Base-by-base conservation (phyloP, 92 coral and sea anemone species). In the Plumapathes pennacea region DNA sequence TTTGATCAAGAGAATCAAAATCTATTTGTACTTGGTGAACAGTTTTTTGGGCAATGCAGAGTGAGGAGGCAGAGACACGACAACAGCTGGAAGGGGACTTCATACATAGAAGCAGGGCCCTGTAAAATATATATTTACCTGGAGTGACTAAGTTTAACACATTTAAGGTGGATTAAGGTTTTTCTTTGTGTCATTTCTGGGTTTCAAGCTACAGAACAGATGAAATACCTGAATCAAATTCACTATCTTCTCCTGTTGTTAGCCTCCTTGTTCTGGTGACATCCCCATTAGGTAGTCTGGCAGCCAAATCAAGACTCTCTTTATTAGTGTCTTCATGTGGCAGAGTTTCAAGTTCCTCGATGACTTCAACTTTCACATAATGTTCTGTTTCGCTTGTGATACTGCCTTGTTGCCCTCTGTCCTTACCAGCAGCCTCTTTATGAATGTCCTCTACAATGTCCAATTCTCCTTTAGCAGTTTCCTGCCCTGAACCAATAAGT, bases 301-400 rank as follows among this genome's bases (percentile, higher is more conserved):
- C 18, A 15, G 67, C 20, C 11, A 17, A 14, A 0, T 23, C 21
- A 2, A 25, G 28, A 18, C 59, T 60, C 25, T 54, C 55, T 9
- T 36, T 37, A 41, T 69, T 60, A 15, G 47, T 43, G 21, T 38
- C 58, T 17, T 32, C 51, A n/a, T n/a, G n/a, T 9, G 95, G 95
- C 38, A 69, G 78, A 0, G 37, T 61, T 31, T 41, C 77, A 10
- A 82, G 45, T 26, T 59, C 67, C 24, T 87, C 90, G 7, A 77
- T 33, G 27, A 83, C 52, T 42, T 87, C 96, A 23, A 87, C 96
- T 28, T 87, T 87, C 30, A 87, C 76, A 52, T 87, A 87, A 59
- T 87, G 74, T 51, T 87, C 96, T 7, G 86, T 87, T 43, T 72
- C 65, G 39, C 85, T 82, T 10, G 72, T 64, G 29, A 50, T 62